These are phyloP conservation scores for Pteropus alecto DNA, from an alignment of 2,113 vertebrate genomes.

Conservation along the genomic window DNA sequence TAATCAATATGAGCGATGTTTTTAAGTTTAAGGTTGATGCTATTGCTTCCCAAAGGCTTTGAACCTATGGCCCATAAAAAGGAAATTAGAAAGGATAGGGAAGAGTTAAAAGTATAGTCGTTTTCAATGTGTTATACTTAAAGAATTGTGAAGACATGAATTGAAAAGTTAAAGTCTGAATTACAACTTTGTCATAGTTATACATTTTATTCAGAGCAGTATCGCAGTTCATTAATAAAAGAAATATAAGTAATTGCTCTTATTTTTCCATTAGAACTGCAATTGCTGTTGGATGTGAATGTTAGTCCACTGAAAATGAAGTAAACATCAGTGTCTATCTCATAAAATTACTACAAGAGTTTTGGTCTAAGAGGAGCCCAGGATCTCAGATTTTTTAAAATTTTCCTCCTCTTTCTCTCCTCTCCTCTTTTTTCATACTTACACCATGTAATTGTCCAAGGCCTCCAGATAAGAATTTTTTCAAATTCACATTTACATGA, in stretches of 20 bases:
- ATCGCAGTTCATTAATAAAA: background rate
- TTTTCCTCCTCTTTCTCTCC: background rate
- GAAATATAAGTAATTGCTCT: background rate
- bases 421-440: background rate
- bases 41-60: background rate
- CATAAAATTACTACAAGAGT: background rate
- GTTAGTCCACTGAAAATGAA: background rate
- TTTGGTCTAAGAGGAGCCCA: background rate
- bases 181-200: background rate
- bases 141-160: background rate
- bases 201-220: background rate
- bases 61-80: background rate
- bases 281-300: background rate
- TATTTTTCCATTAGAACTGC: conserved; percentile 28
- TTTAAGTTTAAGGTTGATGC: conserved; percentile 26
- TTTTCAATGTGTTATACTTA: background rate
- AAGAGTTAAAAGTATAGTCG: conserved; percentile 29
- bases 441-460: background rate
- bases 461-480: background rate
- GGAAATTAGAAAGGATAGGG: background rate
- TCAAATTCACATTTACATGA: background rate
- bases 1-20: conserved; percentile 21
- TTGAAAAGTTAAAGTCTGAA: background rate
- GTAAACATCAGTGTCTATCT: background rate
- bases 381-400: background rate